These are phyloP conservation scores for Theristicus caerulescens DNA, from an alignment of 2,113 vertebrate species.

Conservation along the genomic window DNA sequence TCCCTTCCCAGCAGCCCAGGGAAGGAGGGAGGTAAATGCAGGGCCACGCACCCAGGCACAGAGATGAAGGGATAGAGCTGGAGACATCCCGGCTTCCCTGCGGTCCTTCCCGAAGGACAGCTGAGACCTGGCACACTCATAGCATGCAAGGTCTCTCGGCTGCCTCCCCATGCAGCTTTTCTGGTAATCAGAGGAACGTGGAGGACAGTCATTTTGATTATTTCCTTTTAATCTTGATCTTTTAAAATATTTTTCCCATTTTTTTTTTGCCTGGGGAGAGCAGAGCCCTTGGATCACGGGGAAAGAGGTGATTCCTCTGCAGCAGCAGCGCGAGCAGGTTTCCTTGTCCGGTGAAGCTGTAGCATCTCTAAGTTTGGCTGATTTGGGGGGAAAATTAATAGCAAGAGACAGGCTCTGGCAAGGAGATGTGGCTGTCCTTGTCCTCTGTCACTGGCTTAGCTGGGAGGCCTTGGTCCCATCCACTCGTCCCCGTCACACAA, in stretches of 20 bases:
- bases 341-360: not conserved
- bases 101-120: fast-evolving
- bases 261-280: not conserved
- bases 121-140: not conserved
- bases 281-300: not conserved
- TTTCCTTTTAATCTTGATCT: not conserved
- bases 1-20: not conserved
- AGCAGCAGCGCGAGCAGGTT: fast-evolving
- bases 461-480: not conserved
- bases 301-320: not conserved
- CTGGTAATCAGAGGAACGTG: not conserved
- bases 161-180: not conserved
- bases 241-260: not conserved
- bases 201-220: not conserved
- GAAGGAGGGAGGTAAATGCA: no score
- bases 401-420: not conserved
- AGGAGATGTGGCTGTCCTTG: not conserved
- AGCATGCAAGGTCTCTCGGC: not conserved
- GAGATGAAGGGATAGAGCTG: not conserved
- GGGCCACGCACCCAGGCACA: no score
- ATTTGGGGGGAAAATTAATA: not conserved
- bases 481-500: not conserved
- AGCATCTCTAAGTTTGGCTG: not conserved
- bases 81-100: not conserved
- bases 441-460: not conserved